A percentile compares a stretch with the other conserved stretches of the same genome.
Conservation (phyloP, 2,113 vertebrate species). For the Ciconia maguari region DNA sequence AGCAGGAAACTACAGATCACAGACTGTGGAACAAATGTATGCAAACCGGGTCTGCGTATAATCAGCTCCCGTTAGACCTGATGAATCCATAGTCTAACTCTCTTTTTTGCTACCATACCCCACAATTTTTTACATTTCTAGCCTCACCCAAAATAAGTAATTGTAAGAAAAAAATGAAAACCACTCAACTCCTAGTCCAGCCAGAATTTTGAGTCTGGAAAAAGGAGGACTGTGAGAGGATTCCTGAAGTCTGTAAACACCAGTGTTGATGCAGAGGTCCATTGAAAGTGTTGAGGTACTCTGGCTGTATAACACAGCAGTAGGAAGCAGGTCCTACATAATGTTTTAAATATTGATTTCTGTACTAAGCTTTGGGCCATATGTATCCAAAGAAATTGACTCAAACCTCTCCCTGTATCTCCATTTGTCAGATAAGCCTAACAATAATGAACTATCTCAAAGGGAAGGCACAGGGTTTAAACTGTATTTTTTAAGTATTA, state of each 20-base stretch:
- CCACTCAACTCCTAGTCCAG: accelerated
- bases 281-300: background rate
- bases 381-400: background rate
- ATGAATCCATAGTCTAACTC: background rate
- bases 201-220: background rate
- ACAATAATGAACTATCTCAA: background rate
- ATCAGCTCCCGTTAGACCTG: background rate
- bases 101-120: background rate
- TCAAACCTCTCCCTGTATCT: background rate
- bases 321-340: background rate
- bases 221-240: background rate
- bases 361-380: background rate
- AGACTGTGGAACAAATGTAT: background rate
- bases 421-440: background rate
- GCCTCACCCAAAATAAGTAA: background rate
- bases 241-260: background rate
- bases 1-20: background rate
- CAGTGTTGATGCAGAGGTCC: background rate
- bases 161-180: background rate
- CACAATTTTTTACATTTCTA: background rate
- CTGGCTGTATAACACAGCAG: background rate
- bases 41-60: background rate
- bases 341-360: background rate
- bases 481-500: background rate
- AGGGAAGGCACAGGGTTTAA: background rate